Evolutionary conservation across 2,888 invertebrate genomes (phyloP).

Genomic region (Teleogryllus oceanicus): DNA sequence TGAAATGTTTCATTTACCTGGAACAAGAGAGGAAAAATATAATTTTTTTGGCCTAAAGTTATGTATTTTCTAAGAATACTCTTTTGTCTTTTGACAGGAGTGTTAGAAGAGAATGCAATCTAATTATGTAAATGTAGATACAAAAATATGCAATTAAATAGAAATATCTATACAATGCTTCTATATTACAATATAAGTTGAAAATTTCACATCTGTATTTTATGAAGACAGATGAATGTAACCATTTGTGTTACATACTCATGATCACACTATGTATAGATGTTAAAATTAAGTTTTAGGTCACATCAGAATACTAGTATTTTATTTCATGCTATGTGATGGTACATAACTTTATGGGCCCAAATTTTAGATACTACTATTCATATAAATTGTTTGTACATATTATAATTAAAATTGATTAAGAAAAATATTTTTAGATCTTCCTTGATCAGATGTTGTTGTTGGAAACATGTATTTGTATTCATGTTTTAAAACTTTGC

Average conservation of each 20-base stretch:
- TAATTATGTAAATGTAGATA: no score
- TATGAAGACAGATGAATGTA: no score
- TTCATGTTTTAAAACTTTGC: not conserved
- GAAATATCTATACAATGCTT: no score
- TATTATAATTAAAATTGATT: constrained; percentile 6
- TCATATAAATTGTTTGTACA: not conserved
- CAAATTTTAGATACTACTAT: not conserved
- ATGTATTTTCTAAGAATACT: not conserved
- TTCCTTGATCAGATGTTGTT: constrained; percentile 18
- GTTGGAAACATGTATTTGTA: not conserved
- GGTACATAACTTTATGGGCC: constrained; percentile 18
- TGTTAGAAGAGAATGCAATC: no score
- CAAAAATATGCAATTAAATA: no score
- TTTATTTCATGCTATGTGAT: not conserved
- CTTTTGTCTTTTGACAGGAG: no score
- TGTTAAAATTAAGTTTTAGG: not conserved
- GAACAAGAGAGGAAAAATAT: no score
- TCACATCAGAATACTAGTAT: not conserved
- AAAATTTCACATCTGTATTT: no score
- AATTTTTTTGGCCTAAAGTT: not conserved
- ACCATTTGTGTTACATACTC: no score
- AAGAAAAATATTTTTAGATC: constrained; percentile 9
- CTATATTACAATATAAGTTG: no score
- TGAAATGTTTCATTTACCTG: no score
- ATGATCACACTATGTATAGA: no score